phyloP scores from a whole-genome alignment of 2,888 invertebrate genomes.

The Tanytarsus gracilentus region DNA sequence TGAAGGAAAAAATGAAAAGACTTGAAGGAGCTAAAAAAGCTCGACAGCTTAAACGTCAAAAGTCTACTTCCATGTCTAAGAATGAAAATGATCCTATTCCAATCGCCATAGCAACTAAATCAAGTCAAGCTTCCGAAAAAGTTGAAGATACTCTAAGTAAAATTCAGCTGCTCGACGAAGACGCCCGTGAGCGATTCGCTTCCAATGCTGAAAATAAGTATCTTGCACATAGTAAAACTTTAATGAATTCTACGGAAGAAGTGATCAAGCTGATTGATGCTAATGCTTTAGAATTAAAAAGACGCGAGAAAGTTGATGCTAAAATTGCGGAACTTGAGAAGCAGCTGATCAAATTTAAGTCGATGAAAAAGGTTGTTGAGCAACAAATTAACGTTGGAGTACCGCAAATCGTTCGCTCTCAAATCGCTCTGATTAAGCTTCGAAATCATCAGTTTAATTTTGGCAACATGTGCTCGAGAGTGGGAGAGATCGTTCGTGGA shows the following conservation, averaged over 20 bases:
- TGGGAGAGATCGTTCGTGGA: background rate
- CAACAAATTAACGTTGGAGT: background rate
- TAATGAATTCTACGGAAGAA: background rate
- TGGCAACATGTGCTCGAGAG: conserved; percentile 1
- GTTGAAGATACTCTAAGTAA: background rate
- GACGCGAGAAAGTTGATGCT: background rate
- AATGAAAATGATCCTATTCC: background rate
- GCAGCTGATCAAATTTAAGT: background rate
- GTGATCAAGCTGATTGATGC: background rate
- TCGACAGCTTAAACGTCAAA: background rate
- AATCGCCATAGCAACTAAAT: background rate
- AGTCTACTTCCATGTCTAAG: background rate
- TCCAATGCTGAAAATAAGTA: conserved; percentile 11
- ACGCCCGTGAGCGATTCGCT: background rate
- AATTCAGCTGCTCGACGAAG: background rate
- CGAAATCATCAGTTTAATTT: background rate
- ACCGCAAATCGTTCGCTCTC: conserved; percentile 10
- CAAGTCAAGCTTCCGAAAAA: background rate
- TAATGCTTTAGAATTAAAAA: background rate
- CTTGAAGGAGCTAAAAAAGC: conserved; percentile 37
- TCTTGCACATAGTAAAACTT: conserved; percentile 2
- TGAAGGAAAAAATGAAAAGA: conserved; percentile 40
- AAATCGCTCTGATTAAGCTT: background rate
- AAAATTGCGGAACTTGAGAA: conserved; percentile 4
- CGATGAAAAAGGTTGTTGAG: background rate